These are phyloP conservation scores for Linepithema humile DNA, from an alignment of 1,140 invertebrate genomes.

Conservation along the genomic window DNA sequence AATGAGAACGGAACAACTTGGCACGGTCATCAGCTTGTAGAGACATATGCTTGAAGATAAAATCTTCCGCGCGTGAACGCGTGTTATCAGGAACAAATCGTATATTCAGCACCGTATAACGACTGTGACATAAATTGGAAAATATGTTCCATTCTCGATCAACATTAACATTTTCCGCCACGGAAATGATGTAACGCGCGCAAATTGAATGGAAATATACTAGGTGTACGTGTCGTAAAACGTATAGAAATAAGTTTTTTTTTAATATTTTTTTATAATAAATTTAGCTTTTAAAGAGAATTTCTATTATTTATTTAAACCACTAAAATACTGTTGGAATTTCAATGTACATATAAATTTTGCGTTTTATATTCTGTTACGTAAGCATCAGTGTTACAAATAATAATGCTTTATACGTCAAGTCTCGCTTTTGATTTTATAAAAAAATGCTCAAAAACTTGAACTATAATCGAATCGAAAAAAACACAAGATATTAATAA, in stretches of 20 bases:
- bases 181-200: slow-evolving; percentile 25
- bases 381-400: background rate
- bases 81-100: slow-evolving; percentile 11
- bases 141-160: slow-evolving; percentile 52
- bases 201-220: slow-evolving; percentile 16
- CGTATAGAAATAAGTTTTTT: too few relatives aligned
- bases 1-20: slow-evolving; percentile 46
- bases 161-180: slow-evolving; percentile 25
- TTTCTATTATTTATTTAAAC: background rate
- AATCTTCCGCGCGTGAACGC: slow-evolving; percentile 44
- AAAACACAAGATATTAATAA: slow-evolving; percentile 9
- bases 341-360: background rate
- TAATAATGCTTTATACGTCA: background rate
- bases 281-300: background rate
- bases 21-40: background rate
- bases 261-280: too few relatives aligned
- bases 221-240: background rate
- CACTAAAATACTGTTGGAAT: background rate
- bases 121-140: slow-evolving; percentile 50
- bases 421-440: background rate
- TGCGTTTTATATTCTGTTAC: background rate
- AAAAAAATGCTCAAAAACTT: background rate
- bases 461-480: background rate
- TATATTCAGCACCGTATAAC: slow-evolving; percentile 41
- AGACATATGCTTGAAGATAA: slow-evolving; percentile 53